Evolutionary conservation across 2,888 invertebrate species (phyloP).

Genomic region (Xestobium rufovillosum): DNA sequence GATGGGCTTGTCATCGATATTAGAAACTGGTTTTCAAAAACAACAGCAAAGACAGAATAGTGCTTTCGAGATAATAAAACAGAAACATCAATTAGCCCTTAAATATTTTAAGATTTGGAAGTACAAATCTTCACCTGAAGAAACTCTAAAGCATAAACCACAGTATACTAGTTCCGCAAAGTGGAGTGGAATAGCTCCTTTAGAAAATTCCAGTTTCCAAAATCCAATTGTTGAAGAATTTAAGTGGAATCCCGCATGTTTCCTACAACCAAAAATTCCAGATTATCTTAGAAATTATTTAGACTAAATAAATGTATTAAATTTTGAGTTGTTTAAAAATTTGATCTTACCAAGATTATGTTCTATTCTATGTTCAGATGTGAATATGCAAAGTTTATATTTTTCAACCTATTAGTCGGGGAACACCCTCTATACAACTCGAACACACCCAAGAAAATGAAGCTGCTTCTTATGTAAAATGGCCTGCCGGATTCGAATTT

Average conservation of each 20-base stretch:
- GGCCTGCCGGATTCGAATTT: no score
- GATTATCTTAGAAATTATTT: slow-evolving; percentile 21
- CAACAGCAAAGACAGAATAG: slow-evolving; percentile 21
- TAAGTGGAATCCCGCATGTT: slow-evolving; percentile 29
- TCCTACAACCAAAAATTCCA: slow-evolving; percentile 28
- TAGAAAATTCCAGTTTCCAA: neutral
- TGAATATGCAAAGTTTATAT: no score
- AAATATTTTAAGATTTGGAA: slow-evolving; percentile 34
- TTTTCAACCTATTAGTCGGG: no score
- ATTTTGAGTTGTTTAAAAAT: no score
- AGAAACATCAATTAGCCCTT: slow-evolving; percentile 24
- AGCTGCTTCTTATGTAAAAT: no score
- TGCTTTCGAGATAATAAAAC: slow-evolving; percentile 18
- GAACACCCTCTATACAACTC: no score
- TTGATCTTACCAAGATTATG: no score
- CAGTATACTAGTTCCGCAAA: neutral
- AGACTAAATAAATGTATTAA: no score
- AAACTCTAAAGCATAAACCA: no score
- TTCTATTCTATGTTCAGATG: no score
- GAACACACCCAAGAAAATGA: no score
- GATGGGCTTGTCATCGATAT: slow-evolving; percentile 25
- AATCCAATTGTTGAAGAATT: slow-evolving; percentile 12
- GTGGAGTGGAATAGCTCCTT: neutral
- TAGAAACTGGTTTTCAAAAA: slow-evolving; percentile 23
- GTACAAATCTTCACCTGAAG: slow-evolving; percentile 22